Percentiles rank a stretch among this genome's conserved stretches.
These are phyloP conservation scores for Melanitta fusca DNA, from an alignment of 2,797 vertebrate species.

Conservation along the genomic window DNA sequence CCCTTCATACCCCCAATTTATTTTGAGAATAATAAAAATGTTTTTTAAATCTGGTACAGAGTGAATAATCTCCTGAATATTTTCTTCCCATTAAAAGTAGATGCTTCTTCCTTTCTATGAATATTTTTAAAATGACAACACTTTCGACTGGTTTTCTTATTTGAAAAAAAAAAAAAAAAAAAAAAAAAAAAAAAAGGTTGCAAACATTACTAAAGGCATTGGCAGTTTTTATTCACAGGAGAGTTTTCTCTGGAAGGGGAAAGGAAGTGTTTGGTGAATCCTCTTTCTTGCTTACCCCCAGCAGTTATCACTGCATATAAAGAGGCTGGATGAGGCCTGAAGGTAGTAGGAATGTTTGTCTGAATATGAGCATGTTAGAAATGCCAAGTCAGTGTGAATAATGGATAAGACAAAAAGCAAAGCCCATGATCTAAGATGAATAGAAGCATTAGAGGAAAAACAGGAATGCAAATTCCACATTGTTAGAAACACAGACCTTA, in stretches of 20 bases:
- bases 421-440: conserved; percentile 9
- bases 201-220: conserved; percentile 3
- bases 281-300: conserved; percentile 35
- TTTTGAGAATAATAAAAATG: neutral
- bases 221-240: conserved; percentile 26
- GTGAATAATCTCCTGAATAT: conserved; percentile 14
- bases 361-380: neutral
- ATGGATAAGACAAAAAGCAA: conserved; percentile 65
- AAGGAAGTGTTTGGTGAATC: conserved; percentile 31
- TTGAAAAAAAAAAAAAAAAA: neutral
- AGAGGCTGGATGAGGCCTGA: conserved; percentile 38
- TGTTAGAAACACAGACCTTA: conserved; percentile 17
- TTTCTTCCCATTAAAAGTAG: conserved; percentile 41
- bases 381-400: conserved; percentile 60
- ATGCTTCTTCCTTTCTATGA: neutral
- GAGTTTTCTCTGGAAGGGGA: conserved; percentile 16
- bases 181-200: neutral
- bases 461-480: conserved; percentile 47
- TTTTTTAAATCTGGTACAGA: neutral
- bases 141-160: neutral
- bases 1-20: neutral
- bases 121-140: conserved; percentile 33
- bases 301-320: conserved; percentile 42
- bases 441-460: conserved; percentile 46
- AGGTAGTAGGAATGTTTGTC: conserved; percentile 33